Base-by-base conservation (phyloP, 2,888 invertebrate genomes). In the Diadromus collaris region DNA sequence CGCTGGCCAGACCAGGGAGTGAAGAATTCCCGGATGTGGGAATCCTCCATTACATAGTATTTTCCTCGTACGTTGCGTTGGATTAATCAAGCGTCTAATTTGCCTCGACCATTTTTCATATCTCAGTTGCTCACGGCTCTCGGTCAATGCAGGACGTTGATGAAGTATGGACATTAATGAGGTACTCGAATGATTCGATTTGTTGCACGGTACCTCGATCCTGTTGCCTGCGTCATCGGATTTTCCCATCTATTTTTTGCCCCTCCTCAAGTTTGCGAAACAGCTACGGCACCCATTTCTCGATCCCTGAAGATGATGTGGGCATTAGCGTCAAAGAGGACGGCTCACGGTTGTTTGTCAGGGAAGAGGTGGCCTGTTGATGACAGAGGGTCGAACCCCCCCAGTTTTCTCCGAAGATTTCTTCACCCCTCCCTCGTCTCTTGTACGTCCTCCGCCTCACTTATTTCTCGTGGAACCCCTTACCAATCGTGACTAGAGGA, bases 341-440 rank as follows among this genome's bases (percentile, higher is more conserved):
- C 81, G 82, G 81, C 73, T 76, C 79, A 68, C 82, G 76, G 56
- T 56, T 86, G 85, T 86, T 86, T 86, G 84, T 86, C 86, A 86
- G 74, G 64, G 69, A 46, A 84, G 84, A 80, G 82, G 76, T 83
- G 80, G 81, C 81, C 74, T 85, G 86, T 81, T 85, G 83, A 86
- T 85, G 87, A 86, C 86, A 86, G 85, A 80, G 82, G 67, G 78
- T 75, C 81, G 69, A 74, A 81, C 76, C 75, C 78, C 19, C 19
- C 27, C 44, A 7, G 29, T 24, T 5, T 61, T 74, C 80, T 77
- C 79, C 76, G 71, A 75, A 78, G 79, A 78, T 80, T 76, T n/a
- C n/a, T n/a, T n/a, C n/a, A n/a, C 38, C 16, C 21, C 41, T 19
- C 81, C 61, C 68, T 41, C 64, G 72, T 76, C 79, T 81, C 79